Evolutionary conservation across 1,140 invertebrate genomes (phyloP).

Genomic region (Venturia canescens): DNA sequence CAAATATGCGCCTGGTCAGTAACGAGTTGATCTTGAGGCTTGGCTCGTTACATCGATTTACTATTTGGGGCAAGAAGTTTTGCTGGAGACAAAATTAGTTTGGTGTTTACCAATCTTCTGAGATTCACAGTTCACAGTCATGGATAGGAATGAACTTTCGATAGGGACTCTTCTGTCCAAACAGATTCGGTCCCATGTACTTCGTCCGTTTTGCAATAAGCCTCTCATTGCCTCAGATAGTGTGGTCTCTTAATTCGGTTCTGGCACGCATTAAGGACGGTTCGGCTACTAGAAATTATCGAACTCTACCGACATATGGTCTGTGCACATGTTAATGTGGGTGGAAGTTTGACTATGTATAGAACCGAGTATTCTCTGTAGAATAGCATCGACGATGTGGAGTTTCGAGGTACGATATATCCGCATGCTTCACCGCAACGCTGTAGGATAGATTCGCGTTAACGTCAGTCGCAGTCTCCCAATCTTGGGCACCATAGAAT

Average conservation of each 20-base stretch:
- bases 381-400: background rate
- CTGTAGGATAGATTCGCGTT: slow-evolving; percentile 1
- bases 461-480: slow-evolving; percentile 22
- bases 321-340: background rate
- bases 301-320: background rate
- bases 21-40: background rate
- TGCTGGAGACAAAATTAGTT: background rate
- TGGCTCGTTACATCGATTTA: background rate
- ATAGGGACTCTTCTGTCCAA: background rate
- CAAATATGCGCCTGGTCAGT: background rate
- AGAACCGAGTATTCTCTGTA: background rate
- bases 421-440: slow-evolving; percentile 25
- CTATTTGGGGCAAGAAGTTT: background rate
- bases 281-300: slow-evolving; percentile 5
- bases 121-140: no score
- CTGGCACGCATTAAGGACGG: slow-evolving; percentile 5
- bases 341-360: no score
- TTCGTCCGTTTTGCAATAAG: background rate
- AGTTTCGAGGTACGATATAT: background rate
- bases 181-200: background rate
- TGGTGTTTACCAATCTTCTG: background rate
- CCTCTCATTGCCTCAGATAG: background rate
- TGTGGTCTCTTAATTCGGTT: background rate
- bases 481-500: slow-evolving; percentile 29
- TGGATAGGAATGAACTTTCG: background rate